Evolutionary conservation across 2,113 vertebrate genomes (phyloP).

Genomic region (Motacilla tschutschensis): DNA sequence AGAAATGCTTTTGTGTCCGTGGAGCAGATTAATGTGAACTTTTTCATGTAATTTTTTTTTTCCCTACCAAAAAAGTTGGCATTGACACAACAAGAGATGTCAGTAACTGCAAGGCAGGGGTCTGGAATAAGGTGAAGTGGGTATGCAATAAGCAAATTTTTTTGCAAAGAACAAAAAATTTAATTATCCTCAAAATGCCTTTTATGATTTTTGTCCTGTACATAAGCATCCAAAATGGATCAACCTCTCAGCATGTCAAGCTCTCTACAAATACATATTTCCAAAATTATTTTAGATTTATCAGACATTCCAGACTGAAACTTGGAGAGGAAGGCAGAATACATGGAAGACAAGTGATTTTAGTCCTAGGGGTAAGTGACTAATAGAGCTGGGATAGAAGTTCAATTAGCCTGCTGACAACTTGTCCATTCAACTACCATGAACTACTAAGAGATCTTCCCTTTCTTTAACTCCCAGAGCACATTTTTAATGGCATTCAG

Average conservation of each 20-base stretch:
- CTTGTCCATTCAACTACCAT: background rate
- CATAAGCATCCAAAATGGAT: background rate
- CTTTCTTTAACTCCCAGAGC: background rate
- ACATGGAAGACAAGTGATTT: background rate
- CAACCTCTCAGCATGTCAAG: rapidly evolving
- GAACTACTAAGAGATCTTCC: background rate
- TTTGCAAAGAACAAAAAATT: background rate
- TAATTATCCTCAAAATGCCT: background rate
- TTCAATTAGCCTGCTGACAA: background rate
- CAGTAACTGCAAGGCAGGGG: background rate
- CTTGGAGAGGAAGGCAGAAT: background rate
- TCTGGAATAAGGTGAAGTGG: background rate
- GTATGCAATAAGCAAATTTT: background rate
- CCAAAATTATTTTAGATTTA: background rate
- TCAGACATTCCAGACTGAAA: background rate
- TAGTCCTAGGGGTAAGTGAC: background rate
- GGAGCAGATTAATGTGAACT: background rate
- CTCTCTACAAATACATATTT: background rate
- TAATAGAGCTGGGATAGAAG: background rate
- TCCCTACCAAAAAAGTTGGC: background rate
- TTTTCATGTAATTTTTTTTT: background rate
- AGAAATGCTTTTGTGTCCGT: background rate
- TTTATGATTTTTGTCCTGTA: background rate
- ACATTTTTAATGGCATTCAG: background rate
- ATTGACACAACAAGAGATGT: background rate